A percentile compares a stretch with the other conserved stretches of the same genome.
Conservation (phyloP, 2,113 vertebrate genomes). For the Camelus bactrianus region DNA sequence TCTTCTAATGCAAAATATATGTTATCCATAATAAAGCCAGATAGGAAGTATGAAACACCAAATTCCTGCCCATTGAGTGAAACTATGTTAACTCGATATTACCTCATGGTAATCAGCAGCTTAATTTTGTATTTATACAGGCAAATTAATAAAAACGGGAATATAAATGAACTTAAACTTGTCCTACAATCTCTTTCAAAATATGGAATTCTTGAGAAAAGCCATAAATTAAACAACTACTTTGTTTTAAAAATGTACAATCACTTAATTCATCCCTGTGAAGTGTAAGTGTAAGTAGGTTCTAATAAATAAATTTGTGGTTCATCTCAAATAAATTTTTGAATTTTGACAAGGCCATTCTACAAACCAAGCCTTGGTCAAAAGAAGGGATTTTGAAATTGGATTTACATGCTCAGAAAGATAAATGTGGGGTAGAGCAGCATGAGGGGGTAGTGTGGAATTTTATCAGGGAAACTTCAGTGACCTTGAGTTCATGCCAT, state of each 20-base stretch:
- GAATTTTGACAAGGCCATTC: background rate
- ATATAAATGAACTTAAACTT: slow-evolving; percentile 7
- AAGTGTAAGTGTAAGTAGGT: background rate
- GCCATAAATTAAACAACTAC: background rate
- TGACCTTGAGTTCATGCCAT: background rate
- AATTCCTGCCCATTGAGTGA: background rate
- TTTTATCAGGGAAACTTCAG: slow-evolving; percentile 10
- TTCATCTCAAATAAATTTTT: slow-evolving; percentile 21
- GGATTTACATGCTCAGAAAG: background rate
- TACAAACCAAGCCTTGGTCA: background rate
- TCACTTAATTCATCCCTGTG: background rate
- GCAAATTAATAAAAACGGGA: background rate
- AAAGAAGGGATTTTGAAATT: background rate
- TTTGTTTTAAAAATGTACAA: background rate
- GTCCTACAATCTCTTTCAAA: background rate
- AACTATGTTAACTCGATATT: background rate
- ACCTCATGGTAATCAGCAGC: background rate
- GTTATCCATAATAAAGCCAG: background rate
- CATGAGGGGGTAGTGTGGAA: background rate
- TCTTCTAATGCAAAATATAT: slow-evolving; percentile 5
- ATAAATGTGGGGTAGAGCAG: background rate
- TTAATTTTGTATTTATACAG: background rate
- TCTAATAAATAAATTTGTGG: background rate
- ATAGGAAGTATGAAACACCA: background rate
- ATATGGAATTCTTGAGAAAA: background rate